Evolutionary conservation across 2,888 invertebrate species (phyloP).

Genomic region (Griposia aprilina): DNA sequence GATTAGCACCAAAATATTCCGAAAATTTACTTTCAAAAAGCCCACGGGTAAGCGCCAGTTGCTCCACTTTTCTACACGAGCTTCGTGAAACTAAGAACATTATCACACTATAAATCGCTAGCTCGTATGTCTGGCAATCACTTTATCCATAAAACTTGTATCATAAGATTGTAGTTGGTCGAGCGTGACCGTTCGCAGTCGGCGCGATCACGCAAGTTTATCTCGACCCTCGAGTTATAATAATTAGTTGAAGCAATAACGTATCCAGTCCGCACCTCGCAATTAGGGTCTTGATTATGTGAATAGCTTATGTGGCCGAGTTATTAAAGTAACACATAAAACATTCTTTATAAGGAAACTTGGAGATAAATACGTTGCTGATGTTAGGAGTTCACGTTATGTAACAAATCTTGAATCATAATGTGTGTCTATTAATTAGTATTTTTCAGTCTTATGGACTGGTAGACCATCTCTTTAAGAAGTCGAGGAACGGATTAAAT

Average conservation of each 20-base stretch:
- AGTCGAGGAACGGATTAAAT: constrained; percentile 12
- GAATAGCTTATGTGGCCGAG: constrained; percentile 69
- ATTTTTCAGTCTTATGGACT: constrained; percentile 18
- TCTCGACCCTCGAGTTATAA: constrained; percentile 70
- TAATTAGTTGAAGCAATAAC: constrained; percentile 72
- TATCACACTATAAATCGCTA: constrained; percentile 59
- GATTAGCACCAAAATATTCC: constrained; percentile 41
- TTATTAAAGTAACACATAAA: constrained; percentile 69
- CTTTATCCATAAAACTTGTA: constrained; percentile 58
- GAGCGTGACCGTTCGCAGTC: constrained; percentile 64
- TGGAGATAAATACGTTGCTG: constrained; percentile 60
- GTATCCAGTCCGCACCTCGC: constrained; percentile 80
- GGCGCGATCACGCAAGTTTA: constrained; percentile 72
- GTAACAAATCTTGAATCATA: constrained; percentile 53
- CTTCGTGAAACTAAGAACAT: constrained; percentile 55
- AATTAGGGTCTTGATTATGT: constrained; percentile 82
- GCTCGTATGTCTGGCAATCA: constrained; percentile 61
- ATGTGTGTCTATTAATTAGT: constrained; percentile 43
- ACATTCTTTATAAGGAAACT: constrained; percentile 75
- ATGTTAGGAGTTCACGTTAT: constrained; percentile 47
- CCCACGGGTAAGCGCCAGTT: constrained; percentile 52
- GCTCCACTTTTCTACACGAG: constrained; percentile 54
- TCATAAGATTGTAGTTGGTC: constrained; percentile 57
- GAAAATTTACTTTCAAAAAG: constrained; percentile 53
- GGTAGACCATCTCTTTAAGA: constrained; percentile 18